These are phyloP conservation scores for Lycopodina hypogea DNA, from an alignment of 37 sponge, comb jelly and placozoan species.

Conservation along the genomic window DNA sequence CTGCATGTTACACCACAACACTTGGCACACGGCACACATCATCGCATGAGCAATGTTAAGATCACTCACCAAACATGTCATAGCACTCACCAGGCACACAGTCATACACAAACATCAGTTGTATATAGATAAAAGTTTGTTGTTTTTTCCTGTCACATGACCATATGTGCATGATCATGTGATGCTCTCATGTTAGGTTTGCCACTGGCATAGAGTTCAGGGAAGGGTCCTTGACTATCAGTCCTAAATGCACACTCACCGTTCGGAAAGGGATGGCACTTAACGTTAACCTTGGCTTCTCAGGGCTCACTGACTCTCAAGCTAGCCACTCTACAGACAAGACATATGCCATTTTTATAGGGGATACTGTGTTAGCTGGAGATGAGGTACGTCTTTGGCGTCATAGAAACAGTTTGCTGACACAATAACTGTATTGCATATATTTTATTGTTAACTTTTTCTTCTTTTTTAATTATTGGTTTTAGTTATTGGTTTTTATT, in stretches of 20 bases:
- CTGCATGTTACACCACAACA: too few relatives aligned
- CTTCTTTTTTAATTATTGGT: too few relatives aligned
- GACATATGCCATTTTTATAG: slow-evolving; percentile 80
- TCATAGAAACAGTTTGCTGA: background rate
- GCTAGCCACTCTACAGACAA: slow-evolving; percentile 57
- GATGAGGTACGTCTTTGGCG: slow-evolving; percentile 28
- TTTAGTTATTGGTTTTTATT: too few relatives aligned
- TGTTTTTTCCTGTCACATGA: too few relatives aligned
- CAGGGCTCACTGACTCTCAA: slow-evolving; percentile 47
- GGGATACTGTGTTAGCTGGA: slow-evolving; percentile 87
- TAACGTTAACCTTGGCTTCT: slow-evolving; percentile 73
- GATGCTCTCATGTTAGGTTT: slow-evolving; percentile 62
- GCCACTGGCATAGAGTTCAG: slow-evolving; percentile 92
- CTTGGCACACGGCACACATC: too few relatives aligned
- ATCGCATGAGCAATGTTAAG: too few relatives aligned
- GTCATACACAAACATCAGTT: too few relatives aligned
- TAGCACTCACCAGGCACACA: too few relatives aligned
- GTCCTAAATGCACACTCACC: slow-evolving; percentile 65
- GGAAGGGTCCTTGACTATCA: slow-evolving; percentile 75
- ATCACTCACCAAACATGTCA: too few relatives aligned
- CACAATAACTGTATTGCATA: background rate
- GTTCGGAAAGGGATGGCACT: slow-evolving; percentile 78
- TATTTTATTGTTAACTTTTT: background rate
- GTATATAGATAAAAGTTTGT: too few relatives aligned
- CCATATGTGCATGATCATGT: too few relatives aligned